Conservation (phyloP, 2,113 vertebrate species). For the Heterotis niloticus region DNA sequence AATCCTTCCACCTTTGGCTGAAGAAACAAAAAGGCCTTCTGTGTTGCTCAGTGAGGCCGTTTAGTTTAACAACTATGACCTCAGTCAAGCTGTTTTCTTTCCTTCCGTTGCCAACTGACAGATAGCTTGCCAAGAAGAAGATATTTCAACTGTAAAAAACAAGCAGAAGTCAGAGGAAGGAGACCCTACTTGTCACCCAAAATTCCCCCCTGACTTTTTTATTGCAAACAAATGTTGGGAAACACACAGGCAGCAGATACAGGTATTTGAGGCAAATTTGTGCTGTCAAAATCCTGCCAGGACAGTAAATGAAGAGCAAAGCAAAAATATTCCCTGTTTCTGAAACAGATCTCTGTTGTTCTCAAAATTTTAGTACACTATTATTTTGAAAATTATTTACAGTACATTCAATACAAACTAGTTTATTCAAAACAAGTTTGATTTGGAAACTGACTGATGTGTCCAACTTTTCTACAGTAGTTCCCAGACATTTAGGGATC, state of each 20-base stretch:
- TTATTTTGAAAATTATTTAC: too few relatives aligned
- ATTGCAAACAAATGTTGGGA: constrained; percentile 32
- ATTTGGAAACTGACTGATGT: background rate
- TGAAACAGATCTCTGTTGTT: constrained; percentile 12
- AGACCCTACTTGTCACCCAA: constrained; percentile 15
- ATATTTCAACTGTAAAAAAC: constrained; percentile 32
- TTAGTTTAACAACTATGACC: constrained; percentile 30
- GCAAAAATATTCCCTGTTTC: background rate
- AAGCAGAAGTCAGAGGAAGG: constrained; percentile 18
- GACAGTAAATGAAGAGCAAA: background rate
- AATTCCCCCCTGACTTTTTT: constrained; percentile 23
- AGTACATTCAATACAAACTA: too few relatives aligned
- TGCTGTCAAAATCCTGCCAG: constrained; percentile 11
- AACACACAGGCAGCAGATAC: constrained; percentile 18
- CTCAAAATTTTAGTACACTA: background rate
- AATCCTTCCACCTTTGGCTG: constrained; percentile 21
- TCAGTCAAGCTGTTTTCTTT: constrained; percentile 17
- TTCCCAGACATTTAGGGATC: background rate
- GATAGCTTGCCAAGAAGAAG: constrained; percentile 35
- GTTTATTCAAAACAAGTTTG: too few relatives aligned
- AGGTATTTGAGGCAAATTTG: constrained; percentile 26
- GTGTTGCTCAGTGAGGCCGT: constrained; percentile 3
- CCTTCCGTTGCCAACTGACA: constrained; percentile 24
- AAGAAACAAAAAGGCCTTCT: constrained; percentile 28
- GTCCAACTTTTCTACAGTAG: background rate